Percentiles rank a stretch among this genome's conserved stretches.
These are phyloP conservation scores for Deroplatys truncata DNA, from an alignment of 2,888 invertebrate species.

Conservation along the genomic window DNA sequence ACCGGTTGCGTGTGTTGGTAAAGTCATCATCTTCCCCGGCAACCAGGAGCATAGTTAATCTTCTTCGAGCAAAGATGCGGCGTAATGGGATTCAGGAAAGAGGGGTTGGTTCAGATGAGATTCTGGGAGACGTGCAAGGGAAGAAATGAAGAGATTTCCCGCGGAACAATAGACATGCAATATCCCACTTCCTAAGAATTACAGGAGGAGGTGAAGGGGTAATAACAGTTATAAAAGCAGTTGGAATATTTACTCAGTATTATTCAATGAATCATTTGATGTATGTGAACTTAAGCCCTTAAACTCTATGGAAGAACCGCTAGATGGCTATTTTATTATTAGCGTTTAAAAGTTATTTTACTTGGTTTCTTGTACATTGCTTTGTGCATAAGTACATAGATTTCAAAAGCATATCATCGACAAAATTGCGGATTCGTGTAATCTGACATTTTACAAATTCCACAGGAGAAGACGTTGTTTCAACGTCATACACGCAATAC, in stretches of 20 bases:
- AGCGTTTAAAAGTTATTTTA: too few relatives aligned
- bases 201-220: neutral
- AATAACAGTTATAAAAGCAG: neutral
- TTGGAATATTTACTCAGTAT: neutral
- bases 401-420: too few relatives aligned
- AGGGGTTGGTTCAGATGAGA: neutral
- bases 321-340: too few relatives aligned
- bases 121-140: neutral
- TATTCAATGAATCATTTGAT: too few relatives aligned
- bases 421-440: too few relatives aligned
- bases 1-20: neutral
- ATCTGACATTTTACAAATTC: too few relatives aligned
- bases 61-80: neutral
- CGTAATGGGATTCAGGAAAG: neutral
- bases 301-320: too few relatives aligned
- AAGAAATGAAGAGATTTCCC: neutral
- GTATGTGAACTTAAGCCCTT: too few relatives aligned
- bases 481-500: too few relatives aligned
- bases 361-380: too few relatives aligned
- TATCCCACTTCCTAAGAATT: neutral
- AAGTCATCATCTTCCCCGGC: neutral
- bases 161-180: neutral
- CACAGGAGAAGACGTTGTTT: too few relatives aligned
- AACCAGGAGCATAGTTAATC: neutral
- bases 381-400: too few relatives aligned